Base-by-base conservation (phyloP, 2,113 vertebrate genomes). In the Amphilophus citrinellus region DNA sequence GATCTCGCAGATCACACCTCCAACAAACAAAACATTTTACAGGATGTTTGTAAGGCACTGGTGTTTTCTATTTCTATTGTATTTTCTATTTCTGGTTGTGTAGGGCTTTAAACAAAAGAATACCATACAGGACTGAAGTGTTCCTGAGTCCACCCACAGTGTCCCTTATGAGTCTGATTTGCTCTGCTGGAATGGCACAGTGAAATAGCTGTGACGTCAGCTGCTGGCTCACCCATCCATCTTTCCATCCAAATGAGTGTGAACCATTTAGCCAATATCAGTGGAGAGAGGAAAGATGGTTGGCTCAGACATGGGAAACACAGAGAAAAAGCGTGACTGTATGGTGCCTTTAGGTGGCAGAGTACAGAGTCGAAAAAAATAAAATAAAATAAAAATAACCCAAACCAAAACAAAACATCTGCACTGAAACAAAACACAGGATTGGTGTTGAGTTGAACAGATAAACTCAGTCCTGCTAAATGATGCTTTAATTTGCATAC, bases 111-210 rank as follows among this genome's bases (percentile, higher is more conserved):
- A 73, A 84, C 53, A 87, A 88, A 90, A 83, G 66, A 83, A 85
- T 14, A 20, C 18, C 77, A 76, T 20, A 56, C 60, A 78, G 61
- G 65, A 59, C 27, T 89, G 83, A 90, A 87, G 87, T 86, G 89
- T 82, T 58, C 83, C 75, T 80, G 86, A 91, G 75, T 90, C 91
- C 83, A 84, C 89, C 89, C 92, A 91, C 89, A 73, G 61, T 84
- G 83, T 88, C 87, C 62, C 63, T 59, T 61, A 82, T 88, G 84
- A 84, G 75, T 66, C 39, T 61, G 77, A 77, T 79, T 71, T 83
- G 44, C 56, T 84, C 61, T 80, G 82, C 79, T 50, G 76, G 83
- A 88, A 87, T 56, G 76, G 71, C 77, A 80, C 82, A 68, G 71
- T 27, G 73, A 89, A 90, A 83, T 76, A 91, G 62, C 68, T 10